A percentile compares a stretch with the other conserved stretches of the same genome.
Evolutionary conservation across 2,113 vertebrate genomes (phyloP).

Genomic region (Raphicerus campestris): DNA sequence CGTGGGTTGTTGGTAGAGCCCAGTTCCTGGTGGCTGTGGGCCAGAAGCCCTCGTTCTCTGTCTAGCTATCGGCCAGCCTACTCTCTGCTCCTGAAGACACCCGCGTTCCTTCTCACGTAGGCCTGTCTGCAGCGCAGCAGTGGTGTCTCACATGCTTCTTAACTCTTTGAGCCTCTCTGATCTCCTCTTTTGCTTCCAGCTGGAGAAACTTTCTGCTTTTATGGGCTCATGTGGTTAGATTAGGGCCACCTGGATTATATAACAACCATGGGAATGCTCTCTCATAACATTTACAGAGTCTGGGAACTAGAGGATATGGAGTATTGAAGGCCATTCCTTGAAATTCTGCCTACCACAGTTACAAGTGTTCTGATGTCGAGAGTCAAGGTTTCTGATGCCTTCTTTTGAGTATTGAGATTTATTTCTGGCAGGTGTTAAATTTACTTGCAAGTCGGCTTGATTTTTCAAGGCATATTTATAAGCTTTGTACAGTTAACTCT

Average conservation of each 20-base stretch:
- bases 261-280: neutral
- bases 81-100: neutral
- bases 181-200: neutral
- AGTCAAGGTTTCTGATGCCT: neutral
- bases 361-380: neutral
- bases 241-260: neutral
- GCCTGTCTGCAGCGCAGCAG: neutral
- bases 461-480: neutral
- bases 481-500: neutral
- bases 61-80: neutral
- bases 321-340: neutral
- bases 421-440: neutral
- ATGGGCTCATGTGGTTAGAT: neutral
- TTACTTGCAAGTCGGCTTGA: neutral
- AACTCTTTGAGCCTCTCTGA: neutral
- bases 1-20: neutral
- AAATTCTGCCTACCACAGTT: neutral
- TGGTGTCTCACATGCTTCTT: neutral
- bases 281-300: neutral
- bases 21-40: neutral
- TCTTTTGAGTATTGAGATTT: neutral
- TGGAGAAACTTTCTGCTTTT: neutral
- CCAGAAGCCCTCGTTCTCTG: neutral
- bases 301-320: neutral
- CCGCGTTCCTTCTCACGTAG: neutral